Conservation (phyloP, 2,888 invertebrate species). For the Tubulanus polymorphus region DNA sequence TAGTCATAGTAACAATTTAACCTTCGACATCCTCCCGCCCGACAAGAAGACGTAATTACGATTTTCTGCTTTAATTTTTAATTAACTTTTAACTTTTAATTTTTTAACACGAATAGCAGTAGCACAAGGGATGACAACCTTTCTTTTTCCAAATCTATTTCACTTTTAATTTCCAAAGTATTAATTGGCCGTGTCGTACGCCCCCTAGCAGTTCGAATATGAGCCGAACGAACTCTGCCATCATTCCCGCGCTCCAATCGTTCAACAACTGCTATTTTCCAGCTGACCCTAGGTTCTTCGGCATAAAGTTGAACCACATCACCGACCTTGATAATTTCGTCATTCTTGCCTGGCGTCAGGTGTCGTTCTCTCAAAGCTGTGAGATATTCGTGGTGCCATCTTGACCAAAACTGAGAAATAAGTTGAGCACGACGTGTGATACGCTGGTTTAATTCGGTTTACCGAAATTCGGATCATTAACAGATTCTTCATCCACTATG, state of each 20-base stretch:
- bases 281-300: not conserved
- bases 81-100: no score
- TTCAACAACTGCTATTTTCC: not conserved
- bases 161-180: no score
- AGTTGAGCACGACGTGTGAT: not conserved
- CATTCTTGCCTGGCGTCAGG: not conserved
- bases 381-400: conserved; percentile 14
- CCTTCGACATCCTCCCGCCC: no score
- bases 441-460: not conserved
- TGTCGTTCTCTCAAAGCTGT: not conserved
- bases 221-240: conserved; percentile 9
- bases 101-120: no score
- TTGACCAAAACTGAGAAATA: conserved; percentile 9
- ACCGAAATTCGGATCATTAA: not conserved
- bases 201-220: conserved; percentile 10
- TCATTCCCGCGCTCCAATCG: conserved; percentile 9
- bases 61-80: no score
- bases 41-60: no score
- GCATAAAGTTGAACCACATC: not conserved
- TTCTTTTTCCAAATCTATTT: no score
- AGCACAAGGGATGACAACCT: no score
- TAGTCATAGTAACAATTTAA: no score
- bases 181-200: conserved; percentile 9
- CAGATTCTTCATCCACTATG: not conserved
- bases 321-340: not conserved